phyloP scores from a whole-genome alignment of 2,888 invertebrate species.

The Coecobrya sp. region DNA sequence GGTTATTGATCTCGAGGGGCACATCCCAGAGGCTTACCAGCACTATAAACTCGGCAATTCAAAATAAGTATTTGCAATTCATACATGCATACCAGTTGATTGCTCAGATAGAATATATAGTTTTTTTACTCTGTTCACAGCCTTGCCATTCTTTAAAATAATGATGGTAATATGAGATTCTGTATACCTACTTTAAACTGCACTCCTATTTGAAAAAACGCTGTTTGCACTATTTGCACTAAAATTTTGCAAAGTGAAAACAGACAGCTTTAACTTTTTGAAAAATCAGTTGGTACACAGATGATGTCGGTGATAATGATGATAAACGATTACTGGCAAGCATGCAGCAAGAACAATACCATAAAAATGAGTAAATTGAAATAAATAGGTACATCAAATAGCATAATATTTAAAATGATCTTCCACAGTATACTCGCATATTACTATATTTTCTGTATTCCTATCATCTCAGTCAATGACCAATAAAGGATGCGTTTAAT shows the following conservation, averaged over 20 bases:
- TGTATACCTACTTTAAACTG: background rate
- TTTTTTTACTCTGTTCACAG: background rate
- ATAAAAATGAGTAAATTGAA: conserved; percentile 25
- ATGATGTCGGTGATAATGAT: conserved; percentile 15
- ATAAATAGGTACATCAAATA: background rate
- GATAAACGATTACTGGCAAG: conserved; percentile 31
- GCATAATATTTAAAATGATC: background rate
- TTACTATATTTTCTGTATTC: background rate
- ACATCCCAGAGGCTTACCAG: background rate
- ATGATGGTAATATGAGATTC: background rate
- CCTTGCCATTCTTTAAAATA: background rate
- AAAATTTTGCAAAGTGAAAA: background rate
- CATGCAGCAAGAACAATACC: background rate
- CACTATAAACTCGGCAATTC: background rate
- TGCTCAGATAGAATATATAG: no score
- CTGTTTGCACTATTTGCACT: background rate
- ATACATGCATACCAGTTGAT: background rate
- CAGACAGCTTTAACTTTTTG: background rate
- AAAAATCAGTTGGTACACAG: background rate
- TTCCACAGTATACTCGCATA: background rate
- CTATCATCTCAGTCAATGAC: conserved; percentile 59
- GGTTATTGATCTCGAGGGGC: background rate
- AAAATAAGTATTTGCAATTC: conserved; percentile 26
- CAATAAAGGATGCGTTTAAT: conserved; percentile 54
- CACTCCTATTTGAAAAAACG: no score